Percentiles rank a stretch among this genome's conserved stretches.
phyloP scores from a whole-genome alignment of 2,888 invertebrate genomes.

The Eupithecia subumbrata region DNA sequence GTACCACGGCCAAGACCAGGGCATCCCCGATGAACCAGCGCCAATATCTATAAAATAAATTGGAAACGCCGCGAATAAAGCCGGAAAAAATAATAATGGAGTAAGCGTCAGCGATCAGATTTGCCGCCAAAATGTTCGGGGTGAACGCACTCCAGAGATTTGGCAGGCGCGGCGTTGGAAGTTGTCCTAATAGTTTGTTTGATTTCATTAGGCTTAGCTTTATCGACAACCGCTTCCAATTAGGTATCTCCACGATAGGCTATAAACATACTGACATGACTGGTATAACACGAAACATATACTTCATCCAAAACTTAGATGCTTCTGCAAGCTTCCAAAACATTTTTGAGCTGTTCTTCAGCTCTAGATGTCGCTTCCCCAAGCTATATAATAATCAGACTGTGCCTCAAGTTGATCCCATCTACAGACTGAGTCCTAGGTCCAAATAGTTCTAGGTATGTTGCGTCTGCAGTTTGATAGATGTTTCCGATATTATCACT shows the following conservation, averaged over 20 bases:
- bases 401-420: not conserved
- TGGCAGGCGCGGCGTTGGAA: slow-evolving; percentile 74
- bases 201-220: slow-evolving; percentile 72
- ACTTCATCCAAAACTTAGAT: not conserved
- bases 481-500: not conserved
- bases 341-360: not conserved
- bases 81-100: slow-evolving; percentile 78
- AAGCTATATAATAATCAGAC: not conserved
- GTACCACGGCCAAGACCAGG: slow-evolving; percentile 83
- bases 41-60: slow-evolving; percentile 85
- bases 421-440: not conserved
- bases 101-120: slow-evolving; percentile 69
- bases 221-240: slow-evolving; percentile 50
- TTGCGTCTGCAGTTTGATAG: not conserved
- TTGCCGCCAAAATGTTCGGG: slow-evolving; percentile 79
- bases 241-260: not conserved
- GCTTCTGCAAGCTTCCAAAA: not conserved
- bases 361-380: not conserved
- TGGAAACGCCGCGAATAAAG: slow-evolving; percentile 71
- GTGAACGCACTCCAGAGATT: slow-evolving; percentile 81
- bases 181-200: slow-evolving; percentile 78
- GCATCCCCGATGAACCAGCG: slow-evolving; percentile 82
- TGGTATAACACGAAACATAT: not conserved
- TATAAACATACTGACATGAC: not conserved
- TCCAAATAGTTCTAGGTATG: not conserved